phyloP scores from a whole-genome alignment of 2,113 vertebrate genomes.

The Parus major region DNA sequence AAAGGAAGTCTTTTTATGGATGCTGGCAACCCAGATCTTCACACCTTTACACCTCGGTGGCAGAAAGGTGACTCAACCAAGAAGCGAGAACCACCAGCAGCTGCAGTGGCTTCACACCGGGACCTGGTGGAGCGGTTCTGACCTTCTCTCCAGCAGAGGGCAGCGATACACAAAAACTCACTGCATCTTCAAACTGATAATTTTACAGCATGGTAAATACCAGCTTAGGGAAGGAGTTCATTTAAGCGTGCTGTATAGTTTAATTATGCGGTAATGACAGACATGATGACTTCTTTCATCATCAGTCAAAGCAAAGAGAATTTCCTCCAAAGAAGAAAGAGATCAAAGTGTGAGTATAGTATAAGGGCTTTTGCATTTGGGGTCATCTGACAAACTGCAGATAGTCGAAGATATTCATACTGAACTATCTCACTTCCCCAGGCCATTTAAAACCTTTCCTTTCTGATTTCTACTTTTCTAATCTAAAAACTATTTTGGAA shows the following conservation, averaged over 20 bases:
- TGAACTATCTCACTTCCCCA: neutral
- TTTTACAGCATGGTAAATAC: accelerated
- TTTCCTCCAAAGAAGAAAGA: neutral
- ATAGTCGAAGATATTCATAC: neutral
- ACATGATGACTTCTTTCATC: neutral
- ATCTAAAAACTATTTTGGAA: neutral
- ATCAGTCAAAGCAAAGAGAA: neutral
- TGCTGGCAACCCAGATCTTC: neutral
- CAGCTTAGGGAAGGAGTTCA: neutral
- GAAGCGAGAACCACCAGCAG: no score
- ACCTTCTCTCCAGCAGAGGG: slow-evolving; percentile 54
- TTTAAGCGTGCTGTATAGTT: neutral
- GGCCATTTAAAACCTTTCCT: neutral
- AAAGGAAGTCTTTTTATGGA: neutral
- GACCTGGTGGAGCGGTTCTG: neutral
- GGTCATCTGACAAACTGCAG: neutral
- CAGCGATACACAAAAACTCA: slow-evolving; percentile 40
- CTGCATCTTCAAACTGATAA: neutral
- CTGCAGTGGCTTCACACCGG: accelerated
- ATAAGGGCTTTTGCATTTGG: neutral
- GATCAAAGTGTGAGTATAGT: neutral
- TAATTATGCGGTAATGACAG: neutral
- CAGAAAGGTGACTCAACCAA: neutral
- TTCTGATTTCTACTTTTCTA: neutral
- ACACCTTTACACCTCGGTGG: accelerated